Evolutionary conservation across 1,140 invertebrate species (phyloP).

Genomic region (Chrysomallon squamiferum): DNA sequence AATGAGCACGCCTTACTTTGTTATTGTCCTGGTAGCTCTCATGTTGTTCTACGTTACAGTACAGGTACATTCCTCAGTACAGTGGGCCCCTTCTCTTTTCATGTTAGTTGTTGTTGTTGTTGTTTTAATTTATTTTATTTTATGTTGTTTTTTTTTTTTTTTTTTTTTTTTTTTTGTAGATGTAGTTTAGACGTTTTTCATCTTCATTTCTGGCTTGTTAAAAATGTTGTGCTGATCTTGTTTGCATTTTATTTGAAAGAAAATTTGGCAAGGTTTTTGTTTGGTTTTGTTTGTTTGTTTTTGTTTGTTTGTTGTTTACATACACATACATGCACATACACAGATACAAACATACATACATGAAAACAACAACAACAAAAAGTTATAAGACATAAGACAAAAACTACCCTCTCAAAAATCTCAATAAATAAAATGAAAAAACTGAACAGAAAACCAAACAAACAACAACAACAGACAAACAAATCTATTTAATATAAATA

Average conservation of each 20-base stretch:
- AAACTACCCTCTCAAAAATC: no score
- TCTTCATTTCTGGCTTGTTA: not conserved
- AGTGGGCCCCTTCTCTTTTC: not conserved
- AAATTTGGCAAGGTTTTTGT: no score
- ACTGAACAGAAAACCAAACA: no score
- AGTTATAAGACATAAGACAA: no score
- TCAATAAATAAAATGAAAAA: no score
- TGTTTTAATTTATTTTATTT: not conserved
- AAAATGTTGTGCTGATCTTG: not conserved
- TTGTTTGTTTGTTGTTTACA: not conserved
- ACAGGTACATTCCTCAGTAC: constrained; percentile 2
- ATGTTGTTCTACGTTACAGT: constrained; percentile 68
- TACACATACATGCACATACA: not conserved
- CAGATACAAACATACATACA: no score
- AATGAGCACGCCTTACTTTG: constrained; percentile 85
- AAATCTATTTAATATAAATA: no score
- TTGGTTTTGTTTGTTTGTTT: no score
- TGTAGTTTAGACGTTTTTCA: not conserved
- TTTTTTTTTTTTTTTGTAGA: not conserved
- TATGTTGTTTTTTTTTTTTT: not conserved
- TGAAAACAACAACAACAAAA: no score
- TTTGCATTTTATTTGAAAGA: not conserved
- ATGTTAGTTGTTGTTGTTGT: not conserved
- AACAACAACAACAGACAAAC: no score
- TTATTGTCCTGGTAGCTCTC: constrained; percentile 84